phyloP scores from a whole-genome alignment of 2,113 vertebrate genomes.

The Channa maculata region DNA sequence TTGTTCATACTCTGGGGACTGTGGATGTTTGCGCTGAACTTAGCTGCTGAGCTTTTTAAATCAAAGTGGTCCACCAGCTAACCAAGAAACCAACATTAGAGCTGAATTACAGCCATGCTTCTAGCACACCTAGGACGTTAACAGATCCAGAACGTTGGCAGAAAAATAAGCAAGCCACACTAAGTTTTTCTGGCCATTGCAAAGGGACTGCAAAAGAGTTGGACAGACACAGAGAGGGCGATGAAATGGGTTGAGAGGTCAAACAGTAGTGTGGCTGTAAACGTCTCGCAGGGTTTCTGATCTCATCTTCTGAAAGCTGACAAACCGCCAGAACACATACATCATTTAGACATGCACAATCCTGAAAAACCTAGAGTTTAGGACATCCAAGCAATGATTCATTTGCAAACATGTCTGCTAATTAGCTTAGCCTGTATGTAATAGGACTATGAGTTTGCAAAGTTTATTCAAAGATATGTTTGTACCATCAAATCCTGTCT shows the following conservation, averaged over 20 bases:
- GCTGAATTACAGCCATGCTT: neutral
- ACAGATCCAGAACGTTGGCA: neutral
- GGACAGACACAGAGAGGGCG: slow-evolving; percentile 4
- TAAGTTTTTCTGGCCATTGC: slow-evolving; percentile 10
- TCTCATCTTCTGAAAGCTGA: slow-evolving; percentile 59
- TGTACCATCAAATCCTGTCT: too few species aligned
- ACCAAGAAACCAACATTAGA: too few species aligned
- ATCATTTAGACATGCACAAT: slow-evolving; percentile 64
- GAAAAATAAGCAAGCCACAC: slow-evolving; percentile 20
- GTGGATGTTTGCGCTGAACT: too few species aligned
- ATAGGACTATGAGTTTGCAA: too few species aligned
- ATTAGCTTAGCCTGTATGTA: too few species aligned
- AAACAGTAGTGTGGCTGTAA: slow-evolving; percentile 67
- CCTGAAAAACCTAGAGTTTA: slow-evolving; percentile 66
- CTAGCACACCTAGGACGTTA: neutral
- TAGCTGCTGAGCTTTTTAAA: too few species aligned
- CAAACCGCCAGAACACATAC: slow-evolving; percentile 70
- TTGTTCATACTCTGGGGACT: neutral
- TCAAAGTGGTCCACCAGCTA: too few species aligned
- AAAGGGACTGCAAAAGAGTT: neutral
- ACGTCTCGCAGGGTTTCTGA: slow-evolving; percentile 69
- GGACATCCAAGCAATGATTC: too few species aligned
- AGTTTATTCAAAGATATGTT: too few species aligned
- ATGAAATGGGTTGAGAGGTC: slow-evolving; percentile 41
- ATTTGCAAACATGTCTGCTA: too few species aligned